Conservation (phyloP, 2,888 invertebrate genomes). For the Aleiodes leptofemur region DNA sequence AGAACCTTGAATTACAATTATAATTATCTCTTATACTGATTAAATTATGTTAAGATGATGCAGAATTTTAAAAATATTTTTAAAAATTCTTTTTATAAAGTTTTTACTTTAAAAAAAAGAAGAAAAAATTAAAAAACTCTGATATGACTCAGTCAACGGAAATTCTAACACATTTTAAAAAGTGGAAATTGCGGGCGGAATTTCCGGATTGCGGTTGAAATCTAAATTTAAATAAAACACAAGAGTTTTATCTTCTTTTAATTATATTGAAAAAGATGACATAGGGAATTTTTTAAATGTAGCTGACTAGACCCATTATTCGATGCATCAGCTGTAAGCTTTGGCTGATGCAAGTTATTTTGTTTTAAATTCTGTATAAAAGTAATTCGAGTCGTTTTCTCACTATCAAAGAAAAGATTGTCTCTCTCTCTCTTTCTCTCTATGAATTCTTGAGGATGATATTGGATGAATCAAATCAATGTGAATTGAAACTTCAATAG, state of each 20-base stretch:
- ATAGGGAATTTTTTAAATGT: constrained; percentile 59
- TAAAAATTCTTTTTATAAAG: too few species aligned
- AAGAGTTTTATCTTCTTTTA: constrained; percentile 51
- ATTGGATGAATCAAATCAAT: background rate
- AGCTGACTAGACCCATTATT: constrained; percentile 56
- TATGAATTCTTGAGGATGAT: background rate
- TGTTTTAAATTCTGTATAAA: constrained; percentile 41
- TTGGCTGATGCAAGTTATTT: constrained; percentile 51
- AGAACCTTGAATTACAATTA: background rate
- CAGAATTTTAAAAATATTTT: too few species aligned
- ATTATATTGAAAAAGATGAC: constrained; percentile 49
- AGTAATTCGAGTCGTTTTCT: constrained; percentile 21
- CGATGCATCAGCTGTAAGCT: constrained; percentile 59
- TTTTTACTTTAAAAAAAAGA: too few species aligned
- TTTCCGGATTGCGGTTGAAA: constrained; percentile 32
- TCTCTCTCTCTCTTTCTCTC: constrained; percentile 14
- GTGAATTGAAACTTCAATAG: constrained; percentile 1
- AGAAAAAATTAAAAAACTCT: too few species aligned
- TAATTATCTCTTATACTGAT: background rate
- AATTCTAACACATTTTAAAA: background rate
- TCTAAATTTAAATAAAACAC: constrained; percentile 43
- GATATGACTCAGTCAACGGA: constrained; percentile 3
- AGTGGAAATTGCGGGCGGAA: constrained; percentile 25
- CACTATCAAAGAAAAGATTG: background rate
- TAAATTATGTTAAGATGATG: background rate